phyloP scores from a whole-genome alignment of 2,113 vertebrate genomes.

The Isichthys henryi region DNA sequence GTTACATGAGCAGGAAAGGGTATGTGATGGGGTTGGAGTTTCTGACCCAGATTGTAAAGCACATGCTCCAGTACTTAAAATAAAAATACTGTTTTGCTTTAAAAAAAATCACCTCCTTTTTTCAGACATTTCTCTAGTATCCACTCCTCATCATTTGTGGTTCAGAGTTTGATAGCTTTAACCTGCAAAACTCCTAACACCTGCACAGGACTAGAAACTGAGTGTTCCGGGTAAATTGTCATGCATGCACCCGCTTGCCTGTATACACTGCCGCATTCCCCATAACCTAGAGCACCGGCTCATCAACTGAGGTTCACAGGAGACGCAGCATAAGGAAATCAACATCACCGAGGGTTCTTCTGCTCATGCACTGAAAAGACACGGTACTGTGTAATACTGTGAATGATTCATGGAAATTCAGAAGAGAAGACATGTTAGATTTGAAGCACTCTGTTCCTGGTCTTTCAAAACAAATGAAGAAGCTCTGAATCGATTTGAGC shows the following conservation, averaged over 20 bases:
- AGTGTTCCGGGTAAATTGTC: background rate
- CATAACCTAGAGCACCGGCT: background rate
- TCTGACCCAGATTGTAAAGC: background rate
- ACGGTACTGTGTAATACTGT: background rate
- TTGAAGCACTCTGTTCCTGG: background rate
- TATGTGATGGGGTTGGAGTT: background rate
- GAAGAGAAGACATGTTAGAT: background rate
- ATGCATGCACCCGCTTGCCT: slow-evolving; percentile 21
- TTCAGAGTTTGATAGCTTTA: slow-evolving; percentile 17
- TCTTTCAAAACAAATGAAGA: too few relatives aligned
- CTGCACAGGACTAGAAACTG: background rate
- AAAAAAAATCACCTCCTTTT: background rate
- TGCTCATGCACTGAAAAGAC: background rate
- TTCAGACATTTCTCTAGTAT: background rate
- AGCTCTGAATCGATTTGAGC: background rate
- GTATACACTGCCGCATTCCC: slow-evolving; percentile 9
- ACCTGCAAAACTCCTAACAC: slow-evolving; percentile 15
- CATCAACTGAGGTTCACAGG: slow-evolving; percentile 10
- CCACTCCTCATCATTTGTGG: background rate
- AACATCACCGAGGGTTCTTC: background rate
- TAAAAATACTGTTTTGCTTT: background rate
- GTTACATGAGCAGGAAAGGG: background rate
- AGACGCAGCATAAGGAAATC: slow-evolving; percentile 6
- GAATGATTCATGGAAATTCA: background rate
- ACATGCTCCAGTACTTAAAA: too few relatives aligned